Evolutionary conservation across 2,888 invertebrate genomes (phyloP), one percentile per base, ranked within the genome.

Genomic region (Lasioglossum leucozonium): DNA sequence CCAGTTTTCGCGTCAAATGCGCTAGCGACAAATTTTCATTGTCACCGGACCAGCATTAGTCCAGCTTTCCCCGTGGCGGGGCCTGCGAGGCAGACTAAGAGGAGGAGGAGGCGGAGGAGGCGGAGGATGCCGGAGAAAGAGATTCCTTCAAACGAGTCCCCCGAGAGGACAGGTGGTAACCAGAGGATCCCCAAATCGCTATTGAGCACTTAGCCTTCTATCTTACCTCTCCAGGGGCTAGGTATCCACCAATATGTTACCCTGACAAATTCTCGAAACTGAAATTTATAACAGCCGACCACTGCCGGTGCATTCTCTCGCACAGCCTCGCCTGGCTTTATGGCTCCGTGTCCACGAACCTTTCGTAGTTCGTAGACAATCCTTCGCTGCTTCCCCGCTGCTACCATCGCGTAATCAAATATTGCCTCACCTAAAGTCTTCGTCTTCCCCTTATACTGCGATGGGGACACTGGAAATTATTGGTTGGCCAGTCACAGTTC

Each of bases 21-120:
- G 85, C 88, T 89, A 93, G 91, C 92, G 95, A 94, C 95, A 95
- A 95, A 95, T 95, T 94, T 94, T 91, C 92, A 94, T 95, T 95
- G 94, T 94, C 86, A 84, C 71, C 78, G 26, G n/a, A 13, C 37
- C 78, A 47, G 81, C 80, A 82, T 87, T 86, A 85, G 84, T 77
- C 80, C 34, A 51, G 81, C 30, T 79, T 81, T 73, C 69, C 73
- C 77, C n/a, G 11, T 55, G 55, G 55, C 55, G 55, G 11, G 55
- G 55, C n/a, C 55, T n/a, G 73, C 34, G 10, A 72, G 8, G 71
- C 79, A 62, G 47, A 42, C 13, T 26, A n/a, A 44, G 44, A 42
- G 82, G 73, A 65, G 67, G 67, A 62, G 62, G 80, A 84, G 82
- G 69, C 80, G 80, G 76, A 79, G 26, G 30, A 62, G 0, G 30